Evolutionary conservation across 1,140 invertebrate genomes (phyloP).

Genomic region (Condylostylus longicornis): DNA sequence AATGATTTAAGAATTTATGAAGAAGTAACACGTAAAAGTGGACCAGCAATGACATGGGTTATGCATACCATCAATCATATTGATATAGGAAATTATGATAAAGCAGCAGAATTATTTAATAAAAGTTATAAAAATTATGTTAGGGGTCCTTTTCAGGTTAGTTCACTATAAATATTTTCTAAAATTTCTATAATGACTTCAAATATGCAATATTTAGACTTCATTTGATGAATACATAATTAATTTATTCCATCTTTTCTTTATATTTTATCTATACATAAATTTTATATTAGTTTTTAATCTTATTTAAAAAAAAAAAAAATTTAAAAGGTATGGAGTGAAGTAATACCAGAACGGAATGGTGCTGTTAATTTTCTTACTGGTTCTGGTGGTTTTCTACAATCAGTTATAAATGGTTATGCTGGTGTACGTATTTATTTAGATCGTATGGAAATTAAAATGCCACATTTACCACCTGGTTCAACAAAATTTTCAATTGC

Average conservation of each 20-base stretch:
- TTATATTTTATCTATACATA: constrained; percentile 1
- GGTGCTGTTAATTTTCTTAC: constrained; percentile 41
- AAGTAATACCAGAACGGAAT: constrained; percentile 32
- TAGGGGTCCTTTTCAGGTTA: constrained; percentile 36
- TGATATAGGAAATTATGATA: constrained; percentile 20
- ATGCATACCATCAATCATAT: constrained; percentile 40
- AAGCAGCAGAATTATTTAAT: constrained; percentile 33
- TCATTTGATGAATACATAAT: constrained; percentile 10
- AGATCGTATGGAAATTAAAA: constrained; percentile 8
- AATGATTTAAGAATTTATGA: constrained; percentile 40
- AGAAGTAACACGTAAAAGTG: constrained; percentile 33
- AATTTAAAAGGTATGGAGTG: constrained; percentile 37
- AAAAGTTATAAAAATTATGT: constrained; percentile 38
- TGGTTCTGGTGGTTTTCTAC: constrained; percentile 41
- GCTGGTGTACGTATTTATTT: constrained; percentile 35
- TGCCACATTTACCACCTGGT: not conserved
- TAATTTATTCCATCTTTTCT: not conserved
- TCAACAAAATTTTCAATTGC: not conserved
- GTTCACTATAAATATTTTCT: constrained; percentile 16
- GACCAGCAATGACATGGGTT: constrained; percentile 43
- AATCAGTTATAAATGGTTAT: constrained; percentile 38
- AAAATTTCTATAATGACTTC: not conserved
- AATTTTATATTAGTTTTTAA: constrained; percentile 1
- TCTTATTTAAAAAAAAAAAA: not conserved
- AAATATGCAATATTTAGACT: not conserved